These are phyloP conservation scores for Urocyon cinereoargenteus DNA, from an alignment of 2,797 vertebrate species.

Conservation along the genomic window DNA sequence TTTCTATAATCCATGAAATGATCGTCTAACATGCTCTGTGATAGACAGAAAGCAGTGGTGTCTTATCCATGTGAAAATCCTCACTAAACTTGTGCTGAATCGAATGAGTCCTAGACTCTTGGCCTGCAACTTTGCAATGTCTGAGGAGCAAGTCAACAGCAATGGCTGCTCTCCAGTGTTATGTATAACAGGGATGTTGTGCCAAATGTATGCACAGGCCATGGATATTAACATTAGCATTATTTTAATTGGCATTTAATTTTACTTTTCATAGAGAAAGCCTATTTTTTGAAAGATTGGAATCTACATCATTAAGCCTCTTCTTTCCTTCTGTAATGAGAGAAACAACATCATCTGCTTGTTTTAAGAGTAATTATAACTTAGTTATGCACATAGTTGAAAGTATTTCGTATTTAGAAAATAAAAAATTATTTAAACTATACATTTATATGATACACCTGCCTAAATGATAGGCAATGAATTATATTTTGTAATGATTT, in stretches of 20 bases:
- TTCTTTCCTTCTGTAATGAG: background rate
- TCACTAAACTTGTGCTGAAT: background rate
- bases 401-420: background rate
- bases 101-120: background rate
- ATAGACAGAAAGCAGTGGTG: background rate
- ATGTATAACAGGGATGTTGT: background rate
- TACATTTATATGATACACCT: background rate
- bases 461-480: background rate
- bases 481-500: background rate
- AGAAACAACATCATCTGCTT: background rate
- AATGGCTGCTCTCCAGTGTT: background rate
- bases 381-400: background rate
- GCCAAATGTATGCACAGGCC: background rate
- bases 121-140: background rate
- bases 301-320: background rate
- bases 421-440: conserved; percentile 20
- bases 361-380: background rate
- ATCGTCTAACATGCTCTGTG: background rate
- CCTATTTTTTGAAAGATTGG: background rate
- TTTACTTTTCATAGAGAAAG: conserved; percentile 9
- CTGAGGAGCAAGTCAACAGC: background rate
- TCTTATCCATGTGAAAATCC: background rate
- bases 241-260: background rate
- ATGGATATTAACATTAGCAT: background rate
- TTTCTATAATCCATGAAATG: background rate